Conservation (phyloP, 2,113 vertebrate genomes). For the Chascanopsetta lugubris region DNA sequence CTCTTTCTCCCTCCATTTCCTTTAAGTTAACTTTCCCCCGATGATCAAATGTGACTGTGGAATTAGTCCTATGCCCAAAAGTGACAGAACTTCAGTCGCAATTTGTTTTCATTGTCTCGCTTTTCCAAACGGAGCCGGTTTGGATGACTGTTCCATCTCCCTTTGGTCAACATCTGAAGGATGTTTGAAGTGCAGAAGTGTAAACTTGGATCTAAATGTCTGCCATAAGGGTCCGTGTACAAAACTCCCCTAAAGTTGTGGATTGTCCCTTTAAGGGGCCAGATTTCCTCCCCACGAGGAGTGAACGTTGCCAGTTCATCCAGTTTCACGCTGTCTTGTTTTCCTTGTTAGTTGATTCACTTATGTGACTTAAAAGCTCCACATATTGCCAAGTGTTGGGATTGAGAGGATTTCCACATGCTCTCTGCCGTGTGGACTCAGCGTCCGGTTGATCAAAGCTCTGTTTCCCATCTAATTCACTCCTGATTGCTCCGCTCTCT, state of each 20-base stretch:
- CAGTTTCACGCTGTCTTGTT: too few species aligned
- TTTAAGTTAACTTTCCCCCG: not conserved
- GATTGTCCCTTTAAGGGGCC: not conserved
- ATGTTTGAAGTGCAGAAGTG: not conserved
- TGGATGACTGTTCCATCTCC: not conserved
- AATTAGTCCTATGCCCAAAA: not conserved
- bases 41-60: not conserved
- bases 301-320: not conserved
- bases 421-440: constrained; percentile 24
- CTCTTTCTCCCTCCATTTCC: not conserved
- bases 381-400: not conserved
- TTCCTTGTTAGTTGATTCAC: too few species aligned
- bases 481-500: constrained; percentile 33
- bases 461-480: constrained; percentile 31
- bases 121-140: not conserved
- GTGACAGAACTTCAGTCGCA: not conserved
- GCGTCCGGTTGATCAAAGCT: constrained; percentile 37
- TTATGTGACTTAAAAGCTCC: not conserved
- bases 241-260: not conserved
- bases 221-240: not conserved
- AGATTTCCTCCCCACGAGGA: not conserved
- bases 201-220: not conserved
- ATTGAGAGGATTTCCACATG: constrained; percentile 3
- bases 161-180: not conserved
- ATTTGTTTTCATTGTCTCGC: not conserved